Evolutionary conservation across 2,888 invertebrate species (phyloP).

Genomic region (Tachina fera): DNA sequence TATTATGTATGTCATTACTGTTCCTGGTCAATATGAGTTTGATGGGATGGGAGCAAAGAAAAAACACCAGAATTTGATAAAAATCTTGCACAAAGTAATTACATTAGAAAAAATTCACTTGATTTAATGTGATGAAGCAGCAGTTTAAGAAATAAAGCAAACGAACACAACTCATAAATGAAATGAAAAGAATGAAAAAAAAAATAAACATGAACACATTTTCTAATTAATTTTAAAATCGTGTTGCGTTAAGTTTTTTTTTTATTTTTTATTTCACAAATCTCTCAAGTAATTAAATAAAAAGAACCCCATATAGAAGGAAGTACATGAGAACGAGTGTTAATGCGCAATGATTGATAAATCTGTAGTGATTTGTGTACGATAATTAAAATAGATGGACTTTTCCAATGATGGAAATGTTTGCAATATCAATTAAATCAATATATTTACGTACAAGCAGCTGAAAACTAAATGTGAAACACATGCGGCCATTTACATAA

Average conservation of each 20-base stretch:
- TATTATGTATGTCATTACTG: conserved; percentile 2
- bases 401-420: conserved; percentile 36
- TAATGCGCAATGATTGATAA: conserved; percentile 68
- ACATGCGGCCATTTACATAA: neutral
- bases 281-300: conserved; percentile 31
- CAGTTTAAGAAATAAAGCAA: conserved; percentile 1
- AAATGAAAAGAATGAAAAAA: neutral
- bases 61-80: conserved; percentile 2
- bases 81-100: conserved; percentile 51
- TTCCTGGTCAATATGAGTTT: neutral
- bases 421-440: conserved; percentile 38
- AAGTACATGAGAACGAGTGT: conserved; percentile 37
- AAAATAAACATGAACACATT: conserved; percentile 45
- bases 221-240: conserved; percentile 55
- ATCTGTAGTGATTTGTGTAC: conserved; percentile 60
- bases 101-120: conserved; percentile 45
- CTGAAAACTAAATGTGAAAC: neutral
- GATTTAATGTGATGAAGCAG: neutral
- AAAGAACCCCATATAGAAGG: neutral
- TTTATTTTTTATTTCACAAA: conserved; percentile 17
- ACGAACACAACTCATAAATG: neutral
- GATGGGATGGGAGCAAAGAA: neutral
- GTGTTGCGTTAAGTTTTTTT: conserved; percentile 13
- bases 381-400: conserved; percentile 47
- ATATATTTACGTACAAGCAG: neutral